These are phyloP conservation scores for Candoia aspera DNA, from an alignment of 2,113 vertebrate species.

Conservation along the genomic window DNA sequence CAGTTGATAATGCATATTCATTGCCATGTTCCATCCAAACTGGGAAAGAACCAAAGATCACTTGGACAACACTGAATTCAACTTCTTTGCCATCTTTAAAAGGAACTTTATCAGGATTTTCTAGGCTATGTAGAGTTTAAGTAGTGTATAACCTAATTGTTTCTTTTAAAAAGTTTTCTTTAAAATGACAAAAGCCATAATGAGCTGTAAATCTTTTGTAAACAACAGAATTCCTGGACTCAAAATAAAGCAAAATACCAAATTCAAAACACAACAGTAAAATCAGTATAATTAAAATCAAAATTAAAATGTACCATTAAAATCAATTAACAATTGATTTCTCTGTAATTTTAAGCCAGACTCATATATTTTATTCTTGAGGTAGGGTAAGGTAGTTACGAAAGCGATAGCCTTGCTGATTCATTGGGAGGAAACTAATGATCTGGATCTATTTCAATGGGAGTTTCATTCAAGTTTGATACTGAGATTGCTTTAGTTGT, in stretches of 20 bases:
- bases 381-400: no score
- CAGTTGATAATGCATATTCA: conserved; percentile 41
- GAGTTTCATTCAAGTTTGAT: no score
- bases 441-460: no score
- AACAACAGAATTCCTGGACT: not conserved
- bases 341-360: no score
- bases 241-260: not conserved
- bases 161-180: conserved; percentile 10
- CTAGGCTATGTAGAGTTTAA: conserved; percentile 32
- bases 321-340: no score
- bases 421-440: no score
- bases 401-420: no score
- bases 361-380: no score
- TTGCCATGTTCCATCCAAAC: conserved; percentile 27
- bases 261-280: not conserved
- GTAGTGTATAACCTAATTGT: conserved; percentile 14
- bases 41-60: conserved; percentile 23
- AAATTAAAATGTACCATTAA: no score
- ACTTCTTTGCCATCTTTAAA: conserved; percentile 29
- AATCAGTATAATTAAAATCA: not conserved
- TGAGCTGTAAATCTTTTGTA: conserved; percentile 6
- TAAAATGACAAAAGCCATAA: not conserved
- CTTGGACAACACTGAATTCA: conserved; percentile 11
- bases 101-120: conserved; percentile 23
- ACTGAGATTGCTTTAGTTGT: no score